Evolutionary conservation across 1,140 invertebrate species (phyloP).

Genomic region (Phthorimaea operculella): DNA sequence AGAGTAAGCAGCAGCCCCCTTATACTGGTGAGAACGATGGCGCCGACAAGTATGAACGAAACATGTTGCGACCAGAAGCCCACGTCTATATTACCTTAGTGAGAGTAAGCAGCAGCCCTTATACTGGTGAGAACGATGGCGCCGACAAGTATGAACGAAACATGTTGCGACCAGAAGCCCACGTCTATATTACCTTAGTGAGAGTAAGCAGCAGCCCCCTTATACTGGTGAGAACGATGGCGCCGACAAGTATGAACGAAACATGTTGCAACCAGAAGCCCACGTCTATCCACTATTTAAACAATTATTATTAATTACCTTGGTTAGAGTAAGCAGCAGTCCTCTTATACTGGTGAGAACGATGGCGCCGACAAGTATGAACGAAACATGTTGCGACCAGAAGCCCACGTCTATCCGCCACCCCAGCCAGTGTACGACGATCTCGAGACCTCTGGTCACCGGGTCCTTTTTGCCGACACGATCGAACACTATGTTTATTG

Average conservation of each 20-base stretch:
- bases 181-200: too few relatives aligned
- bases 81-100: constrained; percentile 95
- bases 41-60: constrained; percentile 96
- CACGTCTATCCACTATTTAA: too few relatives aligned
- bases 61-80: constrained; percentile 99
- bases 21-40: constrained; percentile 98
- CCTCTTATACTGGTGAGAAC: constrained; percentile 98
- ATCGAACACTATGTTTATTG: constrained; percentile 99
- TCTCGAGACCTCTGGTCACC: constrained; percentile 96
- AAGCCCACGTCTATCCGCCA: constrained; percentile 97
- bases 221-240: too few relatives aligned
- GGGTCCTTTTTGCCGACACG: constrained; percentile 98
- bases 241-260: too few relatives aligned
- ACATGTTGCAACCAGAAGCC: too few relatives aligned
- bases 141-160: constrained; percentile 97
- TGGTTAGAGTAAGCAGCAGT: constrained; percentile 95
- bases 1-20: constrained; percentile 95
- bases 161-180: constrained; percentile 98
- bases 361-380: constrained; percentile 97
- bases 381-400: constrained; percentile 99
- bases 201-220: too few relatives aligned
- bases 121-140: constrained; percentile 99
- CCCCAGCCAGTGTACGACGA: constrained; percentile 97
- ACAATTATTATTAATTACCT: too few relatives aligned
- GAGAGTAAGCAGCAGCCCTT: constrained; percentile 95